A percentile compares a stretch with the other conserved stretches of the same genome.
Conservation (phyloP, 2,797 vertebrate genomes). For the Lateolabrax maculatus region DNA sequence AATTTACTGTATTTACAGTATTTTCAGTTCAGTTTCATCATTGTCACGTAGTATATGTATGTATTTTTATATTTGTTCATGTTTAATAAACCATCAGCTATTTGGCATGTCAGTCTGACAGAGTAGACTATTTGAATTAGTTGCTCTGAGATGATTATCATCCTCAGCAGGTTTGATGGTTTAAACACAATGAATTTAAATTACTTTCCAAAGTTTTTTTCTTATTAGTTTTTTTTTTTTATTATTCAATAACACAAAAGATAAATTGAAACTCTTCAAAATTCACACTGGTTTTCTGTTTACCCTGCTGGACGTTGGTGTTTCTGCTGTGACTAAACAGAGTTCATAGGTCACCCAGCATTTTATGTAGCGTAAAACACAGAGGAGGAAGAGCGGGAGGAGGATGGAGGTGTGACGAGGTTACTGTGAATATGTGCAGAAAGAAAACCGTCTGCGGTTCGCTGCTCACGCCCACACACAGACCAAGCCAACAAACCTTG, state of each 20-base stretch:
- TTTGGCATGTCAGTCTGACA: too few relatives aligned
- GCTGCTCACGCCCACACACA: constrained; percentile 65
- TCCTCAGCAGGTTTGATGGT: not conserved
- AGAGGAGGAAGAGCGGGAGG: constrained; percentile 26
- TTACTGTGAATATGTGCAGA: constrained; percentile 42
- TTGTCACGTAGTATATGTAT: not conserved
- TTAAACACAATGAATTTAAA: not conserved
- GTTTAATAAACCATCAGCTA: too few relatives aligned
- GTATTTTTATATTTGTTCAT: not conserved
- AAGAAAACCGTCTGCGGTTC: constrained; percentile 41
- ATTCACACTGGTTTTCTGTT: not conserved
- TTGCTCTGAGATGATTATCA: not conserved
- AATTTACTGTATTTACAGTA: not conserved
- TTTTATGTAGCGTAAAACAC: constrained; percentile 17
- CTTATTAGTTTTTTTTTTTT: not conserved
- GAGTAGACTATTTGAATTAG: not conserved
- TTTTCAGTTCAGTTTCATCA: not conserved
- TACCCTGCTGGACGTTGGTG: not conserved
- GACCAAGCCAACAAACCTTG: constrained; percentile 63
- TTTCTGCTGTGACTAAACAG: constrained; percentile 22
- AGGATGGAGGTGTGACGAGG: constrained; percentile 24
- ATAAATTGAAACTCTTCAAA: not conserved
- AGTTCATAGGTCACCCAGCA: constrained; percentile 43
- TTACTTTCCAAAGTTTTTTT: too few relatives aligned
- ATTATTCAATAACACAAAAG: not conserved